phyloP scores from a whole-genome alignment of 2,113 vertebrate species.

The Glaucomys volans region DNA sequence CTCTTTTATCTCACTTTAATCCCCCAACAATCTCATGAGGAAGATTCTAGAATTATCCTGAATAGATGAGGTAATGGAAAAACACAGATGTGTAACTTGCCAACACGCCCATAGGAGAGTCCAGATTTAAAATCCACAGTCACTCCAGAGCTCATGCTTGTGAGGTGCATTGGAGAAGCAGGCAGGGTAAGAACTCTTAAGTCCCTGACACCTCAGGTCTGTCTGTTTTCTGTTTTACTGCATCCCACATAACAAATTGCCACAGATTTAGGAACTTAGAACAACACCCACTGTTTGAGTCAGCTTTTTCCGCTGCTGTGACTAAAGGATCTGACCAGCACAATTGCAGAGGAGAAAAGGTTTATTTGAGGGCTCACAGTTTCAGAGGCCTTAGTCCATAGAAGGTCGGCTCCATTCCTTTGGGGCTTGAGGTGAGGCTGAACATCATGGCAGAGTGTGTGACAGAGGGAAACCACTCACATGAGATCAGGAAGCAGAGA shows the following conservation, averaged over 20 bases:
- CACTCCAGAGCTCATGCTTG: background rate
- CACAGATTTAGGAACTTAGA: background rate
- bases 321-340: too few species aligned
- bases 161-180: background rate
- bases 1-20: background rate
- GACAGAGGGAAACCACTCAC: too few species aligned
- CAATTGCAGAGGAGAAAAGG: too few species aligned
- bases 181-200: background rate
- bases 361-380: too few species aligned
- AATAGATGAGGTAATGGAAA: background rate
- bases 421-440: too few species aligned
- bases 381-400: too few species aligned
- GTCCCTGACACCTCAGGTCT: background rate
- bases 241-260: background rate
- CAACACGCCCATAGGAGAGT: background rate
- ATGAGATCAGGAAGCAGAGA: too few species aligned
- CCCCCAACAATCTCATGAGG: background rate
- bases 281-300: background rate
- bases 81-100: background rate
- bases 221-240: background rate
- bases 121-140: background rate
- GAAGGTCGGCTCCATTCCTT: too few species aligned
- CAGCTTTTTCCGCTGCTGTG: too few species aligned
- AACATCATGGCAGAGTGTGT: too few species aligned
- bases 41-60: constrained; percentile 24